Evolutionary conservation across 1,140 invertebrate genomes (phyloP).

Genomic region (Drosophila repleta): DNA sequence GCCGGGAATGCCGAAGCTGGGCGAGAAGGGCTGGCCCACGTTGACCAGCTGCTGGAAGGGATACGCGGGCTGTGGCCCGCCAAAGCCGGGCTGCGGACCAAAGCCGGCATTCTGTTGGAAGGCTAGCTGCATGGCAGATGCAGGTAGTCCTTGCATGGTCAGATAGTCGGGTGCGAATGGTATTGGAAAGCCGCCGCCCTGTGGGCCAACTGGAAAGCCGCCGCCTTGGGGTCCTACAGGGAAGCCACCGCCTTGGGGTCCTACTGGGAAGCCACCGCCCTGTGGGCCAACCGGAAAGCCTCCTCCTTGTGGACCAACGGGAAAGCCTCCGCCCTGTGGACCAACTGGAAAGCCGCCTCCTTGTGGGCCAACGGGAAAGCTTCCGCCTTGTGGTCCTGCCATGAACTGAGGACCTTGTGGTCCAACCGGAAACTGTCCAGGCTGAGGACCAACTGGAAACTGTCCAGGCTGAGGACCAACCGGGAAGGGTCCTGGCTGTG

Average conservation of each 20-base stretch:
- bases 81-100: conserved; percentile 51
- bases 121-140: conserved; percentile 27
- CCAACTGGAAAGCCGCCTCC: not conserved
- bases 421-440: conserved; percentile 16
- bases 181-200: not conserved
- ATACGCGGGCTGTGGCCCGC: conserved; percentile 40
- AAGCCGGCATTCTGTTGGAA: conserved; percentile 50
- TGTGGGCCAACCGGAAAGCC: conserved; percentile 2
- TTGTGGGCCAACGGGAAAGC: conserved; percentile 12
- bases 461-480: conserved; percentile 7
- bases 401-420: conserved; percentile 14
- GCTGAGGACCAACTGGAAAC: conserved; percentile 16
- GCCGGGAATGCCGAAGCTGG: conserved; percentile 41
- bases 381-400: conserved; percentile 5
- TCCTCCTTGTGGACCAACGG: not conserved
- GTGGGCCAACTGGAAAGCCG: not conserved
- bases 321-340: not conserved
- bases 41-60: conserved; percentile 49
- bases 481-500: conserved; percentile 8
- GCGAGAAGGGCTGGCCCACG: conserved; percentile 34
- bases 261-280: not conserved
- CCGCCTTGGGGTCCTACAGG: not conserved
- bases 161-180: conserved; percentile 50
- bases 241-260: not conserved
- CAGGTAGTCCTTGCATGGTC: conserved; percentile 53